A percentile compares a stretch with the other conserved stretches of the same genome.
Evolutionary conservation across 2,113 vertebrate genomes (phyloP).

Genomic region (Telmatochromis brichardi): DNA sequence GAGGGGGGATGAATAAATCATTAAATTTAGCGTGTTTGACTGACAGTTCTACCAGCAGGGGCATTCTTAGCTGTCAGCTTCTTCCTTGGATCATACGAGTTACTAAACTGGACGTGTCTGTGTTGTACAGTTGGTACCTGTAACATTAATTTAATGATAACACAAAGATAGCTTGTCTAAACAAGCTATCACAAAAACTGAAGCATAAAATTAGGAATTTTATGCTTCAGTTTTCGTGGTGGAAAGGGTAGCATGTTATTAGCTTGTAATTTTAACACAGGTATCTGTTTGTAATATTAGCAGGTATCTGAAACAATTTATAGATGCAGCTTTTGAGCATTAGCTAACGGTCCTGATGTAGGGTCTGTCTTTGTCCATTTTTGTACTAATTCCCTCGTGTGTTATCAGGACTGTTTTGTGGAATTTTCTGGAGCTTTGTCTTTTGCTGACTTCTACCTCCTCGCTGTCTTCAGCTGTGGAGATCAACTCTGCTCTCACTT

Average conservation of each 20-base stretch:
- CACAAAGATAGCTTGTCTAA: fast-evolving
- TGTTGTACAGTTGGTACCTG: background rate
- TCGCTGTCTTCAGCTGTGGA: background rate
- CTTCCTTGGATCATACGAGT: background rate
- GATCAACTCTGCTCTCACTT: background rate
- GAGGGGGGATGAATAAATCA: background rate
- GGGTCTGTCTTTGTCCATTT: background rate
- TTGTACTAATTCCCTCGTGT: background rate
- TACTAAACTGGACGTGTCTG: background rate
- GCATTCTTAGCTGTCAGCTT: background rate
- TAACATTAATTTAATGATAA: background rate
- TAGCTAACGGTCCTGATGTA: background rate
- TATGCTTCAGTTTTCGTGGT: background rate
- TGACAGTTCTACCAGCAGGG: background rate
- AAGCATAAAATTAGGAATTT: background rate
- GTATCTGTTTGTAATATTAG: background rate
- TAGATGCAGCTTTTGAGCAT: background rate
- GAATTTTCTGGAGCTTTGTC: background rate
- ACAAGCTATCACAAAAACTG: fast-evolving
- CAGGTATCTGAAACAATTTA: background rate
- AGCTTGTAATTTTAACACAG: background rate
- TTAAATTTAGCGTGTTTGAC: background rate
- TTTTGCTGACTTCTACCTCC: background rate
- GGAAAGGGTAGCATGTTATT: background rate
- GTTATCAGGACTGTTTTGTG: fast-evolving